These are phyloP conservation scores for Heterohyrax brucei DNA, from an alignment of 2,797 vertebrate genomes.

Conservation along the genomic window DNA sequence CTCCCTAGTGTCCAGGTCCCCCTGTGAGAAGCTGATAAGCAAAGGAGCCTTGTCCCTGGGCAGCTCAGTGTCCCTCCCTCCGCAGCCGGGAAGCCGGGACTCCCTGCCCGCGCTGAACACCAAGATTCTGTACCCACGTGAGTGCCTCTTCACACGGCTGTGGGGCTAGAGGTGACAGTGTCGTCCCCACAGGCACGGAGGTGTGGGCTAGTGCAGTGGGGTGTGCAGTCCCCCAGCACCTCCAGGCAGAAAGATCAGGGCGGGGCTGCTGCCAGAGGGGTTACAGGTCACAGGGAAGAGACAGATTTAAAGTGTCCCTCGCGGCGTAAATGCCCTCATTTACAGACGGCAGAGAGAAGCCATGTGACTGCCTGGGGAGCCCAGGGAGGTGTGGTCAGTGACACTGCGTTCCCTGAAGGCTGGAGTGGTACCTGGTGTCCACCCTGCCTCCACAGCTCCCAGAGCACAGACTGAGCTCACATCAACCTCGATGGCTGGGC, in stretches of 20 bases:
- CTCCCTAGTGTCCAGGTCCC: constrained; percentile 93
- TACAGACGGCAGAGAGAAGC: not conserved
- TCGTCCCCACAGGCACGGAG: not conserved
- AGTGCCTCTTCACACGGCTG: constrained; percentile 80
- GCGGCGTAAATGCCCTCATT: not conserved
- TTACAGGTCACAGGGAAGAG: not conserved
- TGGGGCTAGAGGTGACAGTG: not conserved
- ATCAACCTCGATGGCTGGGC: not conserved
- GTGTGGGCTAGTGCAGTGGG: not conserved
- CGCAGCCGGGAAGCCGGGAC: constrained; percentile 94
- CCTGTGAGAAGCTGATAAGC: constrained; percentile 95
- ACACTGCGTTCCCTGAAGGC: not conserved
- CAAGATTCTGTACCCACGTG: constrained; percentile 96
- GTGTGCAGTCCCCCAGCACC: no score
- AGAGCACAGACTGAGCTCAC: no score
- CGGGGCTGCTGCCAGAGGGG: not conserved
- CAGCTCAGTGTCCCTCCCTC: constrained; percentile 95
- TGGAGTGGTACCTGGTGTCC: not conserved
- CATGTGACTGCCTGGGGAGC: accelerated
- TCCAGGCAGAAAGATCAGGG: no score
- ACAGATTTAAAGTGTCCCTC: not conserved
- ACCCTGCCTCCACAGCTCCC: no score
- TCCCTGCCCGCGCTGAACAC: constrained; percentile 95
- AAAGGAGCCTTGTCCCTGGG: constrained; percentile 94
- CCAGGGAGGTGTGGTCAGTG: not conserved